phyloP scores from a whole-genome alignment of 1,140 invertebrate genomes.

The Hesperophylax magnus region DNA sequence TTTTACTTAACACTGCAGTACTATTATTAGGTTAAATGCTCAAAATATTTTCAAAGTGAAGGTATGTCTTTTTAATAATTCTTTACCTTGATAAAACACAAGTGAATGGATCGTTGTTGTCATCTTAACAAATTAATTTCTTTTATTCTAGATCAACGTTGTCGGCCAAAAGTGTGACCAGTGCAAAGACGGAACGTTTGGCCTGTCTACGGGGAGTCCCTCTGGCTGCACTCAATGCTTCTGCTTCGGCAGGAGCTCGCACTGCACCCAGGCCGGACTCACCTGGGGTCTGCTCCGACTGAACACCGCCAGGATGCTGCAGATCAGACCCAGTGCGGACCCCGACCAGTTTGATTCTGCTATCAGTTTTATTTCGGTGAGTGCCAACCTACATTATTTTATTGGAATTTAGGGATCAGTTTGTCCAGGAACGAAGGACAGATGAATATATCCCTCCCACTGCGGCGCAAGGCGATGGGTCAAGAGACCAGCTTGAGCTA shows the following conservation, averaged over 20 bases:
- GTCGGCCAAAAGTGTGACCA: conserved; percentile 85
- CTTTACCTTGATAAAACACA: too few species aligned
- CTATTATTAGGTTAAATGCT: too few species aligned
- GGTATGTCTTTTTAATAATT: too few species aligned
- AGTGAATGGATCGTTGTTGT: too few species aligned
- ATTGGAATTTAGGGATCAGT: too few species aligned
- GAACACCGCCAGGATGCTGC: conserved; percentile 71
- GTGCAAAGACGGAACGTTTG: conserved; percentile 90
- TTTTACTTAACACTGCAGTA: too few species aligned
- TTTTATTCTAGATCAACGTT: conserved; percentile 79
- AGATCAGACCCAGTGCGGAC: conserved; percentile 64
- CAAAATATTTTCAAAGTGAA: too few species aligned
- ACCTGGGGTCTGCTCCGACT: conserved; percentile 83
- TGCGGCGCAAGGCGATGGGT: too few species aligned
- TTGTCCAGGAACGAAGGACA: too few species aligned
- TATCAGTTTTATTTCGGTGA: conserved; percentile 52
- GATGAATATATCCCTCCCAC: too few species aligned
- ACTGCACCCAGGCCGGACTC: conserved; percentile 83
- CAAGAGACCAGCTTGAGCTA: too few species aligned
- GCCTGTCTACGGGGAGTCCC: conserved; percentile 78
- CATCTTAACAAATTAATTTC: neutral
- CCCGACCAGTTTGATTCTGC: conserved; percentile 25
- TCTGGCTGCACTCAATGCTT: conserved; percentile 91
- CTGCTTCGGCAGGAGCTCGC: conserved; percentile 86
- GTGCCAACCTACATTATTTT: neutral